Percentiles rank a stretch among this genome's conserved stretches.
Evolutionary conservation across 2,113 vertebrate genomes (phyloP).

Genomic region (Carassius auratus): DNA sequence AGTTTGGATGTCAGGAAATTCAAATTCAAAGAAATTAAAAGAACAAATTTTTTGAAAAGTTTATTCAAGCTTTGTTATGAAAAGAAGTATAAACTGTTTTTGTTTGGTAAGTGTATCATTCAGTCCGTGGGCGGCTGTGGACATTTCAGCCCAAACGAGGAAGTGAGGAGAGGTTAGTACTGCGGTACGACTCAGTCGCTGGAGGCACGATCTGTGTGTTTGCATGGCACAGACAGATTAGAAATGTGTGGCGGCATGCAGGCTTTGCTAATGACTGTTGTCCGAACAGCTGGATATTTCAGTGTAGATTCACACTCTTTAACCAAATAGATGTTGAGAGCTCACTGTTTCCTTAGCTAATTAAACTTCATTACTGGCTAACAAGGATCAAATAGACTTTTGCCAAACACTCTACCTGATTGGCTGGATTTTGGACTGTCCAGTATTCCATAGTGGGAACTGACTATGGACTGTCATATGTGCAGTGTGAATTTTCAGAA

Average conservation of each 20-base stretch:
- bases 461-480: not conserved
- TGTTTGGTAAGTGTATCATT: not conserved
- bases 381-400: constrained; percentile 51
- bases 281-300: constrained; percentile 46
- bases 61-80: not conserved
- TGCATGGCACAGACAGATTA: constrained; percentile 34
- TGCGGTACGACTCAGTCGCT: not conserved
- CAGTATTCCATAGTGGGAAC: not conserved
- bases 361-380: constrained; percentile 55
- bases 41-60: too few species aligned
- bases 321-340: constrained; percentile 57
- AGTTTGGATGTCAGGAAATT: not conserved
- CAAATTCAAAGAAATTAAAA: not conserved
- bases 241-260: constrained; percentile 47
- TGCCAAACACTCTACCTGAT: constrained; percentile 17
- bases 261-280: constrained; percentile 51
- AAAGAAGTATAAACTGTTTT: not conserved
- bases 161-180: not conserved
- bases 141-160: not conserved
- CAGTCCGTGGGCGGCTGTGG: not conserved
- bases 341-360: constrained; percentile 48
- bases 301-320: constrained; percentile 48
- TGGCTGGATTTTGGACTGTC: not conserved
- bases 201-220: constrained; percentile 11
- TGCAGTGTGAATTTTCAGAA: not conserved